phyloP scores from a whole-genome alignment of 2,797 vertebrate species.

The Triplophysa bombifrons region DNA sequence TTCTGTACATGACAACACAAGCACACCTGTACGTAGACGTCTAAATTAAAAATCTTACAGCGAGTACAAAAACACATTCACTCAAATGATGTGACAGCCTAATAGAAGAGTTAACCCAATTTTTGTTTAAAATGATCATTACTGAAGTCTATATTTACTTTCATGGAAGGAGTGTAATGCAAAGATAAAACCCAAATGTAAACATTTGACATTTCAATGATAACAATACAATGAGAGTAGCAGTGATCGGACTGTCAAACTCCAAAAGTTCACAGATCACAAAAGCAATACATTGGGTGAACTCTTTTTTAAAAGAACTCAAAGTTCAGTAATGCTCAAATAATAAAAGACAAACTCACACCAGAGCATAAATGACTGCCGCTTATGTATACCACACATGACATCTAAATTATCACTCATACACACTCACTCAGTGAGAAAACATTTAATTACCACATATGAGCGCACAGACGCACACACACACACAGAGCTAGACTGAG shows the following conservation, averaged over 20 bases:
- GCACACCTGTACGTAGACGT: neutral
- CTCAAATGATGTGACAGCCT: neutral
- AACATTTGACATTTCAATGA: too few relatives aligned
- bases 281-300: neutral
- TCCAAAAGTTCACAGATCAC: neutral
- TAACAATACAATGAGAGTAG: neutral
- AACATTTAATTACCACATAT: conserved; percentile 55
- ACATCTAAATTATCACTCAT: conserved; percentile 57
- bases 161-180: neutral
- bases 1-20: neutral
- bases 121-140: too few relatives aligned
- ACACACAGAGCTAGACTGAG: conserved; percentile 34
- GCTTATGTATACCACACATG: conserved; percentile 51
- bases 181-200: neutral
- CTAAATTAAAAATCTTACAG: conserved; percentile 23
- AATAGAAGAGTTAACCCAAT: neutral
- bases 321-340: conserved; percentile 14
- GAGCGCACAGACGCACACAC: conserved; percentile 3
- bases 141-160: too few relatives aligned
- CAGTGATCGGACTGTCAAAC: too few relatives aligned
- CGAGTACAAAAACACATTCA: conserved; percentile 1
- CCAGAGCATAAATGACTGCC: conserved; percentile 38
- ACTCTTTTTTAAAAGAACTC: neutral
- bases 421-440: conserved; percentile 45
- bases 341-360: conserved; percentile 27